phyloP scores from a whole-genome alignment of 2,113 vertebrate genomes.

The Plestiodon gilberti region DNA sequence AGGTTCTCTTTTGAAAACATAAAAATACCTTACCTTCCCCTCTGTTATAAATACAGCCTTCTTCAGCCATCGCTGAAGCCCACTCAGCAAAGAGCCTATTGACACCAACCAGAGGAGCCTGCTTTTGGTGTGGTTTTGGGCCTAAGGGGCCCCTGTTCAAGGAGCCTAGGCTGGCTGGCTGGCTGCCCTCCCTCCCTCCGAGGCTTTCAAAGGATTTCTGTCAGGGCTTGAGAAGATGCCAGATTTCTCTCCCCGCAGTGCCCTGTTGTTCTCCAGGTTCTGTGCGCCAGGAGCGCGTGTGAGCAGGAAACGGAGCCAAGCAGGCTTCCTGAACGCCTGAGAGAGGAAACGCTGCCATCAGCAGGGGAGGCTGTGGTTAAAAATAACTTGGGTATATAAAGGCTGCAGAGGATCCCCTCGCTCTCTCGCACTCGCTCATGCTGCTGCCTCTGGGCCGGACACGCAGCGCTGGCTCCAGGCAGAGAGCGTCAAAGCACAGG shows the following conservation, averaged over 20 bases:
- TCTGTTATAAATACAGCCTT: constrained; percentile 40
- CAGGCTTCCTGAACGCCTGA: constrained; percentile 89
- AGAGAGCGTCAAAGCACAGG: constrained; percentile 53
- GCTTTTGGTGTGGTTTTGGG: constrained; percentile 41
- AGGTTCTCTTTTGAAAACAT: neutral
- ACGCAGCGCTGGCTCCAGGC: constrained; percentile 30
- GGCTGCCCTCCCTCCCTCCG: constrained; percentile 66
- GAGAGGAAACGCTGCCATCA: constrained; percentile 91
- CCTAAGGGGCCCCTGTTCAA: constrained; percentile 63
- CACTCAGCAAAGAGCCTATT: constrained; percentile 38
- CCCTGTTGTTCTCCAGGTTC: constrained; percentile 90
- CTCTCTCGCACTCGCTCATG: constrained; percentile 77
- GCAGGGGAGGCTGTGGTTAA: constrained; percentile 88
- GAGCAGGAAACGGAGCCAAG: constrained; percentile 92
- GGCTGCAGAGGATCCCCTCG: constrained; percentile 80
- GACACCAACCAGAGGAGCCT: constrained; percentile 45
- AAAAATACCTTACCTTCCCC: constrained; percentile 38
- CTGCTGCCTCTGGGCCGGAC: constrained; percentile 64
- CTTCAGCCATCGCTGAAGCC: constrained; percentile 47
- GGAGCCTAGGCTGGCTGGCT: constrained; percentile 66
- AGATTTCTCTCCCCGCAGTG: constrained; percentile 73
- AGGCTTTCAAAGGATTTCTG: constrained; percentile 77
- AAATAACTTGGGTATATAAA: constrained; percentile 97
- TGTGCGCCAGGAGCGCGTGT: constrained; percentile 83
- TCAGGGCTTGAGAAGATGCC: constrained; percentile 77